phyloP scores from a whole-genome alignment of 2,113 vertebrate genomes.

The Symphodus melops region DNA sequence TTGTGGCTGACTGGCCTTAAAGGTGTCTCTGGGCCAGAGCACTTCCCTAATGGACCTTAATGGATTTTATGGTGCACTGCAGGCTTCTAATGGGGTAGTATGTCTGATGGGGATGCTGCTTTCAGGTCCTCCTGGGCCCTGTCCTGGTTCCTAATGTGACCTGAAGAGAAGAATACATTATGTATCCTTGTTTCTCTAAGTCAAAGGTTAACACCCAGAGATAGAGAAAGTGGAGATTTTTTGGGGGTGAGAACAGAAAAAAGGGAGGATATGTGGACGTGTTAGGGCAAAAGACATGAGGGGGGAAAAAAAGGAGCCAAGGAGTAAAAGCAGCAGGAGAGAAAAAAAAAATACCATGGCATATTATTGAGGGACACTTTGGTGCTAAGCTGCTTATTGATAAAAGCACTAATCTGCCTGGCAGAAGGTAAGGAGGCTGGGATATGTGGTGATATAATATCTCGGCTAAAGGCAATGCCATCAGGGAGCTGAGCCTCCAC shows the following conservation, averaged over 20 bases:
- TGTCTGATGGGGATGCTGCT: slow-evolving; percentile 78
- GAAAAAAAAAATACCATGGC: slow-evolving; percentile 72
- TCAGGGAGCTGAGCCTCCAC: slow-evolving; percentile 79
- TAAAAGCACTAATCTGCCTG: slow-evolving; percentile 87
- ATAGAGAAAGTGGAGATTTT: slow-evolving; percentile 46
- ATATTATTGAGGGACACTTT: slow-evolving; percentile 85
- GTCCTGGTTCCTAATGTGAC: slow-evolving; percentile 75
- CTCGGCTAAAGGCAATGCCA: slow-evolving; percentile 82
- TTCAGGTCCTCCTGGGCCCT: slow-evolving; percentile 64
- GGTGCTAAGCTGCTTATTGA: slow-evolving; percentile 87
- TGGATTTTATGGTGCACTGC: slow-evolving; percentile 79
- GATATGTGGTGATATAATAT: slow-evolving; percentile 84
- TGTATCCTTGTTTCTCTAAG: slow-evolving; percentile 62
- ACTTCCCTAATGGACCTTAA: slow-evolving; percentile 83
- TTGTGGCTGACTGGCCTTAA: slow-evolving; percentile 72
- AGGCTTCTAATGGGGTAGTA: slow-evolving; percentile 80
- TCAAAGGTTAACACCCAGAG: slow-evolving; percentile 57
- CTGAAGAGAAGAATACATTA: slow-evolving; percentile 69
- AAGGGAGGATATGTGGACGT: slow-evolving; percentile 52
- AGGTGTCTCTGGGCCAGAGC: slow-evolving; percentile 80
- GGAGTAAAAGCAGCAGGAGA: slow-evolving; percentile 71
- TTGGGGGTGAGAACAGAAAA: slow-evolving; percentile 45
- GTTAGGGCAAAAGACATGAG: slow-evolving; percentile 40
- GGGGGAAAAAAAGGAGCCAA: slow-evolving; percentile 51
- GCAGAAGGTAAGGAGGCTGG: slow-evolving; percentile 84